Evolutionary conservation across 2,113 vertebrate species (phyloP).

Genomic region (Gadus macrocephalus): DNA sequence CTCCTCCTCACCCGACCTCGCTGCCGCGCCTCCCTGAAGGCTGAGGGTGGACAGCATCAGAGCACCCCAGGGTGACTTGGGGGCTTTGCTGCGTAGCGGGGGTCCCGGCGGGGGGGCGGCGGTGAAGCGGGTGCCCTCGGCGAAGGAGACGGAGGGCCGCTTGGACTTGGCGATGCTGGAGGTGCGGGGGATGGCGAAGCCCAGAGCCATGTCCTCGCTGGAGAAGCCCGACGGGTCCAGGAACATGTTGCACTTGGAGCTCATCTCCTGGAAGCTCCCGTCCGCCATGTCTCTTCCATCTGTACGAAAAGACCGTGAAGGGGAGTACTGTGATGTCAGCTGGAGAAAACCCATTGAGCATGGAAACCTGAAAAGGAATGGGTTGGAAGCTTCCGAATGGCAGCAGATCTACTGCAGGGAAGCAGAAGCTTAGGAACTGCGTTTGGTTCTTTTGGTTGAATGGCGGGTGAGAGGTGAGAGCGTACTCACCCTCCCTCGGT

Average conservation of each 20-base stretch:
- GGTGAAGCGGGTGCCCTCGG: conserved; percentile 89
- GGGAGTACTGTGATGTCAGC: neutral
- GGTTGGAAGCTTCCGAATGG: neutral
- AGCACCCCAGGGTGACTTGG: conserved; percentile 69
- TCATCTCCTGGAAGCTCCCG: conserved; percentile 75
- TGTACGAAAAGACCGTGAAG: conserved; percentile 20
- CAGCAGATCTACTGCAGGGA: no score
- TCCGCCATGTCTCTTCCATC: conserved; percentile 63
- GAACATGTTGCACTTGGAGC: conserved; percentile 68
- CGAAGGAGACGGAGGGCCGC: conserved; percentile 92
- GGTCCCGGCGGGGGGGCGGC: conserved; percentile 35
- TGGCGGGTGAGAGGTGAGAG: no score
- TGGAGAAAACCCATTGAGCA: neutral
- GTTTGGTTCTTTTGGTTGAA: no score
- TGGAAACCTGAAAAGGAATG: neutral
- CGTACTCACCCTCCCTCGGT: conserved; percentile 81
- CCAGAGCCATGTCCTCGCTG: conserved; percentile 78
- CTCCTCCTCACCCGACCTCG: conserved; percentile 42
- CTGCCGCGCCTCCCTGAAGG: conserved; percentile 35
- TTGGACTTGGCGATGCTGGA: conserved; percentile 94
- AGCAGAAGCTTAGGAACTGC: no score
- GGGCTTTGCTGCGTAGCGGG: conserved; percentile 65
- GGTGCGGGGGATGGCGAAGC: conserved; percentile 89
- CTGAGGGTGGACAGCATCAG: conserved; percentile 67
- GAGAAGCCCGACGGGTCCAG: conserved; percentile 72